Evolutionary conservation across 2,888 invertebrate genomes (phyloP).

Genomic region (Trachelus iudaicus): DNA sequence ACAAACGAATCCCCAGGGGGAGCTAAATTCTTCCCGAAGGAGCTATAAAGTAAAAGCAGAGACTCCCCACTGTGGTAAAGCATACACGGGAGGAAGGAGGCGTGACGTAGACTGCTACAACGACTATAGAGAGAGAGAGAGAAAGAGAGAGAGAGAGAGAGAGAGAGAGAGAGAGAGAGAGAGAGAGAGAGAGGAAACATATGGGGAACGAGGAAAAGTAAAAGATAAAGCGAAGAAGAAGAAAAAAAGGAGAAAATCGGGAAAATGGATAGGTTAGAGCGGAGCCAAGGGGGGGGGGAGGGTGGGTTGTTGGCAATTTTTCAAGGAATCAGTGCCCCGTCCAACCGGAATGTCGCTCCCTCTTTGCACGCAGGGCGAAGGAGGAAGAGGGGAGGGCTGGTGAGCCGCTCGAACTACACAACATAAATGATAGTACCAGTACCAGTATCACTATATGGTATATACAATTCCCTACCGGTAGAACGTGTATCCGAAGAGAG

Average conservation of each 20-base stretch:
- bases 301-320: slow-evolving; percentile 54
- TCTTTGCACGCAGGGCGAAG: neutral
- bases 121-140: slow-evolving; percentile 8
- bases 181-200: neutral
- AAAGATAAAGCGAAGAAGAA: slow-evolving; percentile 17
- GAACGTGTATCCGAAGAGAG: neutral
- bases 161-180: neutral
- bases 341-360: slow-evolving; percentile 48
- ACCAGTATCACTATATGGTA: neutral
- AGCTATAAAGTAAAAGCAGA: slow-evolving; percentile 4
- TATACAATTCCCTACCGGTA: neutral
- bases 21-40: slow-evolving; percentile 2
- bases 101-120: neutral
- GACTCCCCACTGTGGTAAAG: neutral
- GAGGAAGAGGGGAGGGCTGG: neutral
- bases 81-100: slow-evolving; percentile 9
- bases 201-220: slow-evolving; percentile 14
- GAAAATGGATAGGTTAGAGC: neutral
- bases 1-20: slow-evolving; percentile 1
- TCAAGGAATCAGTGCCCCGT: slow-evolving; percentile 56
- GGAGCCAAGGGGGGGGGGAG: neutral
- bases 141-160: neutral
- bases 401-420: neutral
- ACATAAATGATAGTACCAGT: neutral
- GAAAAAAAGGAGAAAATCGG: slow-evolving; percentile 7